Evolutionary conservation across 2,888 invertebrate genomes (phyloP), one percentile per base, ranked within the genome.

Genomic region (Hypomecis atomaria): DNA sequence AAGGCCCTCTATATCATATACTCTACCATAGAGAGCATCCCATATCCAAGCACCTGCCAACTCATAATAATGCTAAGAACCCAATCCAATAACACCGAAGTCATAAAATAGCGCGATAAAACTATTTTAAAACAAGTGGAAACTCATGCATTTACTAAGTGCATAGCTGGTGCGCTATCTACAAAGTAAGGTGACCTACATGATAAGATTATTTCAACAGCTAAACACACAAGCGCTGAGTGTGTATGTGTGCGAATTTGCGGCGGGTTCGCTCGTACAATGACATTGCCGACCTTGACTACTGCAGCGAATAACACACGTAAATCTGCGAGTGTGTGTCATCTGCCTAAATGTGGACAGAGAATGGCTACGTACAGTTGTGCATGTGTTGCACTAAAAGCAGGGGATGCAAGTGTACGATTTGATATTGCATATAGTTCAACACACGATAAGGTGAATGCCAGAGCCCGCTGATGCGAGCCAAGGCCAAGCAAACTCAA

Each of bases 211-310:
- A 91, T 83, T 89, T 86, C 88, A 87, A 88, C 86, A 85, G 82
- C 85, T 79, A 78, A 72, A 78, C 78, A 78, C 73, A 79, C 71
- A 73, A 79, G 76, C 77, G 49, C 60, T 59, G 59, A 67, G 49
- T 37, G 69, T 75, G 73, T 72, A 71, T 74, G 75, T 77, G 78
- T 83, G 86, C 82, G 84, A 83, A 83, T 85, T 83, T 82, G 84
- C 86, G 84, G 76, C 82, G 79, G 79, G 83, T 84, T 83, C 83
- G 84, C 79, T 83, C 84, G 92, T 92, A 91, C 92, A 92, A 91
- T 92, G 92, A 92, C 92, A 87, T 87, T 87, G 86, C 81, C 90
- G 92, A 92, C 92, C 92, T 92, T 92, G 92, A 90, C 88, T 89
- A 87, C 73, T 86, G 86, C 87, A 86, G 86, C 86, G 82, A 85